A percentile compares a stretch with the other conserved stretches of the same genome.
phyloP scores from a whole-genome alignment of 2,888 invertebrate genomes.

The Cremastinae sp. region DNA sequence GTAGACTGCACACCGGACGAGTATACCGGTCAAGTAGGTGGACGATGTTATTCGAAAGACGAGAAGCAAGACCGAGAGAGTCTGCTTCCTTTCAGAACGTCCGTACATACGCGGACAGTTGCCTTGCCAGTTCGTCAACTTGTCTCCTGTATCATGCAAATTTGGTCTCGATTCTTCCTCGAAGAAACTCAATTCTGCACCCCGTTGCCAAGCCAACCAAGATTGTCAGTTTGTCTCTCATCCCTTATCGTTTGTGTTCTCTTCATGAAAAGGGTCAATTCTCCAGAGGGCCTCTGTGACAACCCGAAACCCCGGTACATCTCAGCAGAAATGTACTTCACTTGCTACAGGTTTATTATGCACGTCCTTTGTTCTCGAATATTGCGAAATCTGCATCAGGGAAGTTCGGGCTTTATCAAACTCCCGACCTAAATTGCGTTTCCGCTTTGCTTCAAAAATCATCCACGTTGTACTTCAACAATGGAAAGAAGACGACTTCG shows the following conservation, averaged over 20 bases:
- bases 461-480: neutral
- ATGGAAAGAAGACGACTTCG: neutral
- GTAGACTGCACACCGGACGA: conserved; percentile 11
- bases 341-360: too few species aligned
- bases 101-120: conserved; percentile 3
- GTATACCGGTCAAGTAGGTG: conserved; percentile 23
- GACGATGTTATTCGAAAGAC: conserved; percentile 35
- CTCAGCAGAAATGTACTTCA: neutral
- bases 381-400: conserved; percentile 1
- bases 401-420: neutral
- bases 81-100: conserved; percentile 26
- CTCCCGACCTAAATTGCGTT: too few species aligned
- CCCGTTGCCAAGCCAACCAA: conserved; percentile 22
- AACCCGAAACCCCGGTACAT: neutral
- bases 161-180: conserved; percentile 36
- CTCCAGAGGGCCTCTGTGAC: conserved; percentile 8
- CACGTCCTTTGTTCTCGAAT: neutral
- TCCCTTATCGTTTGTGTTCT: neutral
- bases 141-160: conserved; percentile 33
- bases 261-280: conserved; percentile 12
- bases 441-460: neutral
- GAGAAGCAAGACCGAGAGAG: conserved; percentile 13
- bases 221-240: neutral
- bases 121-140: conserved; percentile 13
- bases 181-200: conserved; percentile 31